Evolutionary conservation across 2,888 invertebrate genomes (phyloP).

Genomic region (Ptilodon capucinus): DNA sequence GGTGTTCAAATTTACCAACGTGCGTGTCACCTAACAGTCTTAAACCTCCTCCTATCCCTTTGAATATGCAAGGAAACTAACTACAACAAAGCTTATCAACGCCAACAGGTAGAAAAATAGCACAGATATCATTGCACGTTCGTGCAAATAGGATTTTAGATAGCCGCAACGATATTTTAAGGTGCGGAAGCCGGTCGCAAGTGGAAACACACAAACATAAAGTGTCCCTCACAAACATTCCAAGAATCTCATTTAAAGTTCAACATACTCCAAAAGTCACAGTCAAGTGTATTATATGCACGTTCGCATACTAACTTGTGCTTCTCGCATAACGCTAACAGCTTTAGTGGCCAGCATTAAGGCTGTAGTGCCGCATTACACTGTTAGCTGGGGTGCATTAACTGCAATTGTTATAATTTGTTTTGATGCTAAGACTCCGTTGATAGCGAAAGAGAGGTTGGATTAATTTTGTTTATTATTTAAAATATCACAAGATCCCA

Average conservation of each 20-base stretch:
- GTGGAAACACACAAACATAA: constrained; percentile 44
- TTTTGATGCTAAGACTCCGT: background rate
- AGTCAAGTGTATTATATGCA: constrained; percentile 50
- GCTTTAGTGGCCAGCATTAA: constrained; percentile 38
- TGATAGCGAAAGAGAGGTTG: background rate
- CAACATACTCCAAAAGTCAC: constrained; percentile 54
- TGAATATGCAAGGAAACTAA: background rate
- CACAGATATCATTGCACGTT: background rate
- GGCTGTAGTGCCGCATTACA: constrained; percentile 37
- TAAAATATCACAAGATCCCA: no score
- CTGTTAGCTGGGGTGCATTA: constrained; percentile 31
- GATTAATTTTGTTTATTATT: background rate
- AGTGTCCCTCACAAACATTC: constrained; percentile 59
- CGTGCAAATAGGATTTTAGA: constrained; percentile 1
- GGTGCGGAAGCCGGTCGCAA: constrained; percentile 26
- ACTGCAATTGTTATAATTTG: constrained; percentile 16
- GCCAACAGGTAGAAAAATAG: constrained; percentile 8
- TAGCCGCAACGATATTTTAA: constrained; percentile 18
- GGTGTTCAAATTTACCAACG: no score
- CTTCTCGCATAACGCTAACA: constrained; percentile 45
- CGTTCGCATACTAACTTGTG: constrained; percentile 41
- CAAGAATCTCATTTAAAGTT: constrained; percentile 67
- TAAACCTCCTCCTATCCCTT: background rate
- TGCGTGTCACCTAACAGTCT: background rate
- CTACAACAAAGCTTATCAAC: constrained; percentile 5